A percentile compares a stretch with the other conserved stretches of the same genome.
phyloP scores from a whole-genome alignment of 2,113 vertebrate species.

The Sceloporus undulatus region DNA sequence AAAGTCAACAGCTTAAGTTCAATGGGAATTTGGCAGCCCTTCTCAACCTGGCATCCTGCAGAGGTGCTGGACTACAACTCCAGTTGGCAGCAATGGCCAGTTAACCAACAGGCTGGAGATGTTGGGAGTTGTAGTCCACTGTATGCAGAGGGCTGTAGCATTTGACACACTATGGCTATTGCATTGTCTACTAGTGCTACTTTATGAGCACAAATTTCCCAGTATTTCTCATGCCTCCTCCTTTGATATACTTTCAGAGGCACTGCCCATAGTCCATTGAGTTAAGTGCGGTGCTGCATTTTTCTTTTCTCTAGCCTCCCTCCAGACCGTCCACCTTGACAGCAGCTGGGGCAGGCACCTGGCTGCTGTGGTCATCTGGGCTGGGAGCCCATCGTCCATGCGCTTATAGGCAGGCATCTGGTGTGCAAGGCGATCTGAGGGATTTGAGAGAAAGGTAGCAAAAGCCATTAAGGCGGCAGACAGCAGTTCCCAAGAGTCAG shows the following conservation, averaged over 20 bases:
- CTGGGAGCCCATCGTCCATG: neutral
- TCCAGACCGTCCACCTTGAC: neutral
- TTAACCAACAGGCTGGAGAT: neutral
- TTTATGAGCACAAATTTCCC: neutral
- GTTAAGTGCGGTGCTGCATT: neutral
- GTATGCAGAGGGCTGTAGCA: neutral
- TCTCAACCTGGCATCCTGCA: too few species aligned
- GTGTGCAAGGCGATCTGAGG: neutral
- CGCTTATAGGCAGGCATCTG: neutral
- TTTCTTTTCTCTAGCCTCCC: too few species aligned
- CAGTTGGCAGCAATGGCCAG: neutral
- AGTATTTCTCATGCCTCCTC: neutral
- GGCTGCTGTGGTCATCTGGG: neutral
- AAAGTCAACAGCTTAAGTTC: too few species aligned
- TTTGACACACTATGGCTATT: neutral
- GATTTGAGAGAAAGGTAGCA: conserved; percentile 1
- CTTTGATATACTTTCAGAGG: neutral
- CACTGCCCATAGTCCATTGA: neutral
- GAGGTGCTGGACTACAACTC: too few species aligned
- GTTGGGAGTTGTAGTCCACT: neutral
- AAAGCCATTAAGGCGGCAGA: neutral
- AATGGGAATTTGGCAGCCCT: neutral
- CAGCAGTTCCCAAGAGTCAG: neutral
- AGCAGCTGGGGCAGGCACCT: neutral
- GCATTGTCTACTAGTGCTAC: neutral